Conservation (phyloP, 2,113 vertebrate genomes). For the Ailurus styani region DNA sequence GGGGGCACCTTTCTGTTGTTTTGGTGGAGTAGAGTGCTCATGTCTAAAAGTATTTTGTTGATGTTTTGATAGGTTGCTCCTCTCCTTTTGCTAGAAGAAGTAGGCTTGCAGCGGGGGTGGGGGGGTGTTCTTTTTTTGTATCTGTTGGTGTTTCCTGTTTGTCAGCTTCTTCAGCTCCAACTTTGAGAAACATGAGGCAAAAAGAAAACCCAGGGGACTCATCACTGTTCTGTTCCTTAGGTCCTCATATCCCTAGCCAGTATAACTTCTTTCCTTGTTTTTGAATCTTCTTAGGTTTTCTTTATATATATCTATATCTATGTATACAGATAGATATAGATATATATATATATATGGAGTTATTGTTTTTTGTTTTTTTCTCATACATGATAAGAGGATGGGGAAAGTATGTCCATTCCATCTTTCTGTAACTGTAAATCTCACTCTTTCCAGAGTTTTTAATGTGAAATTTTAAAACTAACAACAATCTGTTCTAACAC, state of each 20-base stretch:
- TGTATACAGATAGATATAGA: too few relatives aligned
- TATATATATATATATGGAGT: too few relatives aligned
- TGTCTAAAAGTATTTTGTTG: not conserved
- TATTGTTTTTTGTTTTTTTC: too few relatives aligned
- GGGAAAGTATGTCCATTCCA: not conserved
- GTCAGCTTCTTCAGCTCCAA: not conserved
- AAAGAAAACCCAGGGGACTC: not conserved
- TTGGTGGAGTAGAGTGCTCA: not conserved
- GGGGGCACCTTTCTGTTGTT: not conserved
- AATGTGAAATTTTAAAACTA: not conserved
- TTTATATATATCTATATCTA: not conserved
- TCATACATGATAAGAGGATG: not conserved
- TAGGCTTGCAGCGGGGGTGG: accelerated
- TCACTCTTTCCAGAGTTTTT: not conserved
- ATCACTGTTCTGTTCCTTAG: not conserved
- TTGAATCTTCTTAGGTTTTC: not conserved
- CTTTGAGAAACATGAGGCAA: not conserved
- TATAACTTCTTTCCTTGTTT: not conserved
- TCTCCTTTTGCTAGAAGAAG: not conserved
- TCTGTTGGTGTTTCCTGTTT: not conserved
- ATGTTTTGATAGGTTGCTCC: not conserved
- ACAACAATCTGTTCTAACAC: not conserved
- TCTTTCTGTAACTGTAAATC: not conserved
- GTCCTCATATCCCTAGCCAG: accelerated
- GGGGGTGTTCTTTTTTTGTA: not conserved